Percentiles rank a stretch among this genome's conserved stretches.
phyloP scores from a whole-genome alignment of 1,140 invertebrate species.

The Lasaia peninsularis region DNA sequence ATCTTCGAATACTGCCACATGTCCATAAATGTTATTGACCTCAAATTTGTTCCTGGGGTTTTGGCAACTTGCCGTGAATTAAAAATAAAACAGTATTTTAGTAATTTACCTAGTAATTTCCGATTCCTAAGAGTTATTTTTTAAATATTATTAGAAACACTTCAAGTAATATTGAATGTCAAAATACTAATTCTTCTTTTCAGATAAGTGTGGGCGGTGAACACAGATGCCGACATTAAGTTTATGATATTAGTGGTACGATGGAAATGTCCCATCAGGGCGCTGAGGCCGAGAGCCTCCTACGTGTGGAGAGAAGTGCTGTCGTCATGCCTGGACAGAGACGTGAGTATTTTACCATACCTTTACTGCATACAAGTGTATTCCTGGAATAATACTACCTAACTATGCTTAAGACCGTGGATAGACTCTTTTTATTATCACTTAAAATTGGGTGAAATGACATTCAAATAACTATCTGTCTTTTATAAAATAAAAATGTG shows the following conservation, averaged over 20 bases:
- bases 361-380: not conserved
- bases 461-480: too few species aligned
- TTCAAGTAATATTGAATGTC: not conserved
- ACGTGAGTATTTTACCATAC: constrained; percentile 38
- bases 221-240: constrained; percentile 46
- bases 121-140: too few species aligned
- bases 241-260: constrained; percentile 57
- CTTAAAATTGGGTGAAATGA: too few species aligned
- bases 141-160: too few species aligned
- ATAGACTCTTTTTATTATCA: too few species aligned
- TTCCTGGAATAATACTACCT: not conserved
- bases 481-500: too few species aligned
- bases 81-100: too few species aligned
- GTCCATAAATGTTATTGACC: too few species aligned
- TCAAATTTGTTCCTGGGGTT: too few species aligned
- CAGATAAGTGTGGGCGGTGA: constrained; percentile 17
- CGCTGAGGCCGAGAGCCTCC: constrained; percentile 63
- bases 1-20: too few species aligned
- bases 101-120: too few species aligned
- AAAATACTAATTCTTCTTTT: constrained; percentile 10
- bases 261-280: constrained; percentile 65
- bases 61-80: too few species aligned
- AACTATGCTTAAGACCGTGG: not conserved
- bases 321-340: constrained; percentile 45
- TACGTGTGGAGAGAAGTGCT: constrained; percentile 49